Conservation (phyloP, 2,888 invertebrate genomes). For the Thysanoteuthis rhombus region DNA sequence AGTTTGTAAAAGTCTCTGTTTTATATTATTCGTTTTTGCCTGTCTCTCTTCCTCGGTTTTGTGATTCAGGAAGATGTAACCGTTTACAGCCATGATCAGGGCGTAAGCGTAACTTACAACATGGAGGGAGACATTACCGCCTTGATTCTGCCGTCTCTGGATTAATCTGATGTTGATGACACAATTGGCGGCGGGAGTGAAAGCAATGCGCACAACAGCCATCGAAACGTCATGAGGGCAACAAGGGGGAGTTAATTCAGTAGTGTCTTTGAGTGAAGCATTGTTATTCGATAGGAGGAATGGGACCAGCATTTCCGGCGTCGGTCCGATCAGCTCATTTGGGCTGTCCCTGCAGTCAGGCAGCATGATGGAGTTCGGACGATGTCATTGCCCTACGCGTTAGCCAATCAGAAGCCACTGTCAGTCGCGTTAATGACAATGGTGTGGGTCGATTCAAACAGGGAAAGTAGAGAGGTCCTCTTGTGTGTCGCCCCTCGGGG, state of each 20-base stretch:
- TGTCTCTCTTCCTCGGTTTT: neutral
- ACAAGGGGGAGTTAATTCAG: conserved; percentile 12
- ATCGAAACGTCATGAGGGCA: neutral
- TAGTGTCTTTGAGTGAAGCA: neutral
- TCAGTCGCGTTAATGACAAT: neutral
- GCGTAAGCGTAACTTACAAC: neutral
- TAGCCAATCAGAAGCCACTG: neutral
- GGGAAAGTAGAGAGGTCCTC: neutral
- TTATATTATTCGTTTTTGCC: neutral
- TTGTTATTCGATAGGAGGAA: conserved; percentile 12
- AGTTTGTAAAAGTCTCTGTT: neutral
- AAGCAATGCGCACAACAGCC: neutral
- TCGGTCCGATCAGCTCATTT: conserved; percentile 12
- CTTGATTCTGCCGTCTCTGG: neutral
- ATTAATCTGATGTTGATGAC: neutral
- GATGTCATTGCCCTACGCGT: conserved; percentile 12
- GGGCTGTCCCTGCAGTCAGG: neutral
- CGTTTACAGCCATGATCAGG: neutral
- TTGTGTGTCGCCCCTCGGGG: neutral
- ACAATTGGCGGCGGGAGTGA: neutral
- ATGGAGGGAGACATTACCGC: neutral
- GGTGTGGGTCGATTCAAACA: neutral
- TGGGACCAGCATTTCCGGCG: conserved; percentile 12
- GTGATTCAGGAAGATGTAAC: neutral
- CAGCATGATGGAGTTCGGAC: neutral